A percentile compares a stretch with the other conserved stretches of the same genome.
These are phyloP conservation scores for Myathropa florea DNA, from an alignment of 2,888 invertebrate species.

Conservation along the genomic window DNA sequence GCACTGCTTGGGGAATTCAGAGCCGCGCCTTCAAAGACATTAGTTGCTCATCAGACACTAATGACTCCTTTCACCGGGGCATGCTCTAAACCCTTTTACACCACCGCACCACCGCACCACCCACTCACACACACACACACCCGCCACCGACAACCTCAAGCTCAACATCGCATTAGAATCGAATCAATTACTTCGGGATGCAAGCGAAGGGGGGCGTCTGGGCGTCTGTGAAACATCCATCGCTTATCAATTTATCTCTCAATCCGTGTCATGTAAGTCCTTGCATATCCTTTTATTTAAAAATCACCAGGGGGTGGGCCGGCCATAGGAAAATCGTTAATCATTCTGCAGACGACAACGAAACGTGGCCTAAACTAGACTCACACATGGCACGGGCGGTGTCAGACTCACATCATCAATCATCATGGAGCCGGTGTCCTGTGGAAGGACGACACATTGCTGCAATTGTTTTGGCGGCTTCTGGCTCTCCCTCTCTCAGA, in stretches of 20 bases:
- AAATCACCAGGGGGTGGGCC: conserved; percentile 6
- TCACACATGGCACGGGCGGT: not conserved
- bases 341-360: conserved; percentile 36
- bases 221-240: conserved; percentile 55
- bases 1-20: conserved; percentile 21
- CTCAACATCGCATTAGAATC: conserved; percentile 65
- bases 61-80: conserved; percentile 32
- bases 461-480: conserved; percentile 17
- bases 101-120: not conserved
- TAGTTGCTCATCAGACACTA: conserved; percentile 61
- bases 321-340: conserved; percentile 65
- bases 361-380: conserved; percentile 23
- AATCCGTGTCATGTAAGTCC: conserved; percentile 51
- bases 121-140: conserved; percentile 13
- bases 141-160: conserved; percentile 51
- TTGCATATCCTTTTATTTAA: conserved; percentile 36
- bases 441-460: not conserved
- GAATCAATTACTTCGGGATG: conserved; percentile 57
- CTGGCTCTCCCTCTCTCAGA: not conserved
- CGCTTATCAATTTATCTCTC: conserved; percentile 63
- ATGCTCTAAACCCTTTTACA: conserved; percentile 41
- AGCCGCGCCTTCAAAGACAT: conserved; percentile 48
- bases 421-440: conserved; percentile 26
- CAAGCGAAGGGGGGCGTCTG: not conserved
- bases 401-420: conserved; percentile 28